Evolutionary conservation across 2,888 invertebrate species (phyloP).

Genomic region (Leptopterna dolabrata): DNA sequence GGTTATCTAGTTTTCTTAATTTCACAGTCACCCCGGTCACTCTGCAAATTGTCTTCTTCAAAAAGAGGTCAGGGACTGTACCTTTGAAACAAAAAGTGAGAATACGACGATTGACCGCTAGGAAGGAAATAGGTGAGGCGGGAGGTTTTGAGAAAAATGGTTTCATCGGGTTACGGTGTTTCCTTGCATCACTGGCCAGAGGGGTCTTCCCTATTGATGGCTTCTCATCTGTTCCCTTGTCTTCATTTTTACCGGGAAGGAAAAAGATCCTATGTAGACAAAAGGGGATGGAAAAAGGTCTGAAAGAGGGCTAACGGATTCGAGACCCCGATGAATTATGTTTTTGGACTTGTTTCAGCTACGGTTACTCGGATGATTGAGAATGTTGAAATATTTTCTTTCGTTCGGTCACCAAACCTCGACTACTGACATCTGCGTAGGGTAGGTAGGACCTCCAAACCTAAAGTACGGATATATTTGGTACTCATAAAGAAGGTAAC

Average conservation of each 20-base stretch:
- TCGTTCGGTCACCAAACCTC: too few species aligned
- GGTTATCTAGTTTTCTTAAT: background rate
- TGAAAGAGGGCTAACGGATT: too few species aligned
- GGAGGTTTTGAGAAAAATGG: background rate
- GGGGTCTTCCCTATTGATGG: background rate
- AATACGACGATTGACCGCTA: background rate
- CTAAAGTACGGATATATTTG: too few species aligned
- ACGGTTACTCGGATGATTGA: too few species aligned
- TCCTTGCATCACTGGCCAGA: background rate
- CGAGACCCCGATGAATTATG: too few species aligned
- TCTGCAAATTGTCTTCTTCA: background rate
- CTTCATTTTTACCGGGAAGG: background rate
- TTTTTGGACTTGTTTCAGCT: too few species aligned
- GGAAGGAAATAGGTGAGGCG: background rate
- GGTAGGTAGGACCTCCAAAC: too few species aligned
- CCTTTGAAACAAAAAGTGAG: background rate
- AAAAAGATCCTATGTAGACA: background rate
- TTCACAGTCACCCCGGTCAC: background rate
- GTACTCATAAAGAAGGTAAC: too few species aligned
- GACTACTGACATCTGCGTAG: too few species aligned
- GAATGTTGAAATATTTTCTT: too few species aligned
- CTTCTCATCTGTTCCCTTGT: background rate
- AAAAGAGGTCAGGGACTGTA: background rate
- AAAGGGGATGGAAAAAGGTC: background rate
- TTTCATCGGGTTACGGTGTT: background rate